phyloP scores from a whole-genome alignment of 1,140 invertebrate genomes.

The Trissolcus basalis region DNA sequence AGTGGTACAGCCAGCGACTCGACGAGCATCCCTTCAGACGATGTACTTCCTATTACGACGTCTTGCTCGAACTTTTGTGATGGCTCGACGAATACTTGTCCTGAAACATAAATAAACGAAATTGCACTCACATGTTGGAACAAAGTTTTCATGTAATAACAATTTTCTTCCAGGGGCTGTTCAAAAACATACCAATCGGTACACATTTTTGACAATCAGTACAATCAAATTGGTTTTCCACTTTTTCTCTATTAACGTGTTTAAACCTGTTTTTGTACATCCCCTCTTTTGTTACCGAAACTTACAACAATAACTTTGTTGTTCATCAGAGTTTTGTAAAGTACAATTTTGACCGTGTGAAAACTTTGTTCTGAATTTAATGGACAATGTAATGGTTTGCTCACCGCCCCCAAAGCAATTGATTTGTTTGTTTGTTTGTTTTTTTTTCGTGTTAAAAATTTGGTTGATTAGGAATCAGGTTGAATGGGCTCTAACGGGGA shows the following conservation, averaged over 20 bases:
- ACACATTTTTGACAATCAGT: no score
- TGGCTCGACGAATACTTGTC: constrained; percentile 49
- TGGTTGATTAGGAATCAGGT: no score
- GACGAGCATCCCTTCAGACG: background rate
- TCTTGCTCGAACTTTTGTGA: constrained; percentile 50
- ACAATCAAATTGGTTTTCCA: no score
- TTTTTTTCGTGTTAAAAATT: no score
- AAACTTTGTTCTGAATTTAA: constrained; percentile 43
- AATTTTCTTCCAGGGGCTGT: background rate
- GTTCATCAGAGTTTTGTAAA: constrained; percentile 40
- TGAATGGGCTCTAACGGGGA: no score
- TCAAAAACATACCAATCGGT: no score
- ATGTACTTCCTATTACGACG: constrained; percentile 27
- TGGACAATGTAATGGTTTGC: no score
- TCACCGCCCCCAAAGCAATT: no score
- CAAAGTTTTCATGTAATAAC: constrained; percentile 45
- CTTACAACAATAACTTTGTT: no score
- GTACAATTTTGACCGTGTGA: constrained; percentile 17
- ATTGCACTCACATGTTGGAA: constrained; percentile 47
- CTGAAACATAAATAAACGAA: constrained; percentile 50
- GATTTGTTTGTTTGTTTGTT: background rate
- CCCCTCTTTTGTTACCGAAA: background rate
- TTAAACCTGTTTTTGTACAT: no score
- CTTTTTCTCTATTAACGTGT: background rate
- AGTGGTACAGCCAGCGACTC: no score